Conservation (phyloP, 2,113 vertebrate species). For the Isichthys henryi region DNA sequence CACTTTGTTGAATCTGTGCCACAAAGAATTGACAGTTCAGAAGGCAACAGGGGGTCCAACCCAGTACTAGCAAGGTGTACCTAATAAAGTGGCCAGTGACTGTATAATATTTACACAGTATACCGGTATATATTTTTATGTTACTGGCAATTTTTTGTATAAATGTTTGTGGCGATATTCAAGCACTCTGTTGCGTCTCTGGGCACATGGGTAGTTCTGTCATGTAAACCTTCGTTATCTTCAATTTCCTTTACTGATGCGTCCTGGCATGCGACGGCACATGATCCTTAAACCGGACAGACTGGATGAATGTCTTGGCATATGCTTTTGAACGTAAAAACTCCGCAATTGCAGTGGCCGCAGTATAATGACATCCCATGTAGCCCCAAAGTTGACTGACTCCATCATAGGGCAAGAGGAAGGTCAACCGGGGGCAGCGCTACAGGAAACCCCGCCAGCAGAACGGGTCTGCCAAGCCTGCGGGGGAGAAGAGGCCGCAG, state of each 20-base stretch:
- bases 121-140: not conserved
- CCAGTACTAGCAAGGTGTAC: not conserved
- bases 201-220: not conserved
- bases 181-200: not conserved
- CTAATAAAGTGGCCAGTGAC: not conserved
- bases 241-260: not conserved
- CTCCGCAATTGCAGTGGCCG: not conserved
- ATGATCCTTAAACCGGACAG: not conserved
- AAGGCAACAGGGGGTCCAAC: not conserved
- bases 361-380: not conserved
- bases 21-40: not conserved
- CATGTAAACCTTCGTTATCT: not conserved
- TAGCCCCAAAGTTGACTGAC: not conserved
- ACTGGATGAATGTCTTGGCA: not conserved
- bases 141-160: not conserved
- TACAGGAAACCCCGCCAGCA: constrained; percentile 19
- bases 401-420: constrained; percentile 25
- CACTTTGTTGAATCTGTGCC: not conserved
- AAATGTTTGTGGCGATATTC: not conserved
- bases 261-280: not conserved
- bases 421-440: constrained; percentile 8
- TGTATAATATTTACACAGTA: not conserved
- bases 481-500: constrained; percentile 38
- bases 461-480: not conserved
- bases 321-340: not conserved